Conservation (phyloP, 2,797 vertebrate genomes). For the Myotis myotis region DNA sequence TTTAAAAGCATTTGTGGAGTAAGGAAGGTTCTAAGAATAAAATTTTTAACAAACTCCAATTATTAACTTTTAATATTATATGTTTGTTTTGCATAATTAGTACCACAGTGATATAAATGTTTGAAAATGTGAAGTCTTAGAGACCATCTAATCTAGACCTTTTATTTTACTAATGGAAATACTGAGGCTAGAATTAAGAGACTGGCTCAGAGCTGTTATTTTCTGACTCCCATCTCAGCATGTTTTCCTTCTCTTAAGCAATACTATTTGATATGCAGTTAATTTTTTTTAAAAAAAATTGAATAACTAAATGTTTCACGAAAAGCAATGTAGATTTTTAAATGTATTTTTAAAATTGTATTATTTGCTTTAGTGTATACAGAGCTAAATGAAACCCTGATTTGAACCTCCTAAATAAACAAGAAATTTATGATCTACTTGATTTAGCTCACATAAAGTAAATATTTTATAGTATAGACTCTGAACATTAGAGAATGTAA, state of each 20-base stretch:
- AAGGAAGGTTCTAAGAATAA: slow-evolving; percentile 29
- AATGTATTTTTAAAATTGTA: neutral
- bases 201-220: neutral
- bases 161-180: slow-evolving; percentile 17
- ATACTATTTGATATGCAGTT: neutral
- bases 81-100: slow-evolving; percentile 39
- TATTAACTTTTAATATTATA: slow-evolving; percentile 8
- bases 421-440: slow-evolving; percentile 37
- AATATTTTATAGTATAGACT: slow-evolving; percentile 34
- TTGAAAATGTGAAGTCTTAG: slow-evolving; percentile 23
- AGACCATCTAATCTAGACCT: neutral
- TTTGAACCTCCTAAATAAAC: slow-evolving; percentile 41
- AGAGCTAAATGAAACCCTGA: slow-evolving; percentile 40
- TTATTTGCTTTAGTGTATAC: neutral
- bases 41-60: slow-evolving; percentile 52
- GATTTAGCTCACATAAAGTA: neutral
- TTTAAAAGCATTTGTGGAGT: neutral
- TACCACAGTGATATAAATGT: slow-evolving; percentile 3
- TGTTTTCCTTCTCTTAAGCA: slow-evolving; percentile 34
- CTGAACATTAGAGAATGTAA: slow-evolving; percentile 21
- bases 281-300: neutral
- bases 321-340: slow-evolving; percentile 16
- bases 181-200: neutral
- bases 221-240: slow-evolving; percentile 8
- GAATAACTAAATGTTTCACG: neutral